phyloP scores from a whole-genome alignment of 2,888 invertebrate species.

The Aphodius sticticus region DNA sequence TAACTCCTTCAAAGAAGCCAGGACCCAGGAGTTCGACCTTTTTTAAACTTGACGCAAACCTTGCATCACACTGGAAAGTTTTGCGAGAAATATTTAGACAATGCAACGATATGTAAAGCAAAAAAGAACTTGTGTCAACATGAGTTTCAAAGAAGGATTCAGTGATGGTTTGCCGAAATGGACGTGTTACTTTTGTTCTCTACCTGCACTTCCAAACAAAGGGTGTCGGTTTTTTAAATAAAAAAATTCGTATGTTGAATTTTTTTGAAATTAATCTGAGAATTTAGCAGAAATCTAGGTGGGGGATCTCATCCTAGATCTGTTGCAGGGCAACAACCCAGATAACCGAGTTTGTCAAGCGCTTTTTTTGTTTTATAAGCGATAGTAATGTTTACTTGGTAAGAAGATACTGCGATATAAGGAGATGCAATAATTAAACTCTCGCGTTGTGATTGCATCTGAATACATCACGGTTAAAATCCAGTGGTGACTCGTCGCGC shows the following conservation, averaged over 20 bases:
- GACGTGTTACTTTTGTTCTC: too few species aligned
- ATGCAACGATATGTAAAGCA: too few species aligned
- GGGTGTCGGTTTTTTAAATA: too few species aligned
- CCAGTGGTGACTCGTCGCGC: background rate
- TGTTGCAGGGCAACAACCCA: background rate
- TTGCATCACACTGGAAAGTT: too few species aligned
- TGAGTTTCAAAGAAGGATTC: too few species aligned
- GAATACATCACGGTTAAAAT: background rate
- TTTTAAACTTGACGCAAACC: background rate
- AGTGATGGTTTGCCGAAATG: too few species aligned
- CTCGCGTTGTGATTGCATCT: background rate
- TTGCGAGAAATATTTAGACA: too few species aligned
- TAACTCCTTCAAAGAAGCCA: background rate
- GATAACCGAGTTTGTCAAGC: background rate
- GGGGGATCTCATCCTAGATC: background rate
- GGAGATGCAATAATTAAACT: background rate
- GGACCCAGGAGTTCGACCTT: background rate
- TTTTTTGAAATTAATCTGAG: too few species aligned
- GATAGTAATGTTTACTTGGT: background rate
- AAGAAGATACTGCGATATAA: background rate
- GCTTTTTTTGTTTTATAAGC: conserved; percentile 4
- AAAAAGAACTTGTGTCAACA: too few species aligned
- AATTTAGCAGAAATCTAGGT: background rate
- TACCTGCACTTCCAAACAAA: too few species aligned
- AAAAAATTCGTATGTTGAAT: too few species aligned